Conservation (phyloP, 2,113 vertebrate species). For the Melanotaenia duboulayi region DNA sequence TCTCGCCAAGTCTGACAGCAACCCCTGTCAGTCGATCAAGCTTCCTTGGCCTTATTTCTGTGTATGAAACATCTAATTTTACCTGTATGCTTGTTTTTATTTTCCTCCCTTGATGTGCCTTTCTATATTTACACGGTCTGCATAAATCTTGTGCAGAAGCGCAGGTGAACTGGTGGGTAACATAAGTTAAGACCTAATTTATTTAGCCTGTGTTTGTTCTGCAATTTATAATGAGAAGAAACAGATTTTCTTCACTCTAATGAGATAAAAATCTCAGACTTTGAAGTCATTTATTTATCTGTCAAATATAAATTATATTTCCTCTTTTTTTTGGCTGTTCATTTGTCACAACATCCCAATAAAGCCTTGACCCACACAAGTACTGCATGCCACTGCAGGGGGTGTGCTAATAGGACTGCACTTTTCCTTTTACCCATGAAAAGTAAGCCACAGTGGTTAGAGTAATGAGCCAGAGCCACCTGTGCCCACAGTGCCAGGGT, state of each 20-base stretch:
- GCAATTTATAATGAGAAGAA: background rate
- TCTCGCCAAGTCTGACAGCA: conserved; percentile 47
- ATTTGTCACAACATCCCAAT: conserved; percentile 32
- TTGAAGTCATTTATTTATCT: background rate
- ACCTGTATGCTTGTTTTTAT: conserved; percentile 35
- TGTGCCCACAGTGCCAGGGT: conserved; percentile 48
- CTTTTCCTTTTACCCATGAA: conserved; percentile 38
- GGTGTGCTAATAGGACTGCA: conserved; percentile 49
- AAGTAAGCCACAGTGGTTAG: conserved; percentile 35
- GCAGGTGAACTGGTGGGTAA: background rate
- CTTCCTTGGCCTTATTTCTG: conserved; percentile 30
- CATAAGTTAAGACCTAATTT: conserved; percentile 1
- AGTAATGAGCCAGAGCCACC: conserved; percentile 67
- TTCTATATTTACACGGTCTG: conserved; percentile 55
- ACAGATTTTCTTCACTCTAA: background rate
- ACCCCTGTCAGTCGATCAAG: conserved; percentile 32
- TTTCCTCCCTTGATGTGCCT: conserved; percentile 3
- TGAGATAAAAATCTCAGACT: background rate
- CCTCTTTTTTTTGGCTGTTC: background rate
- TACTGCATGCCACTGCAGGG: conserved; percentile 31
- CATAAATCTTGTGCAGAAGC: conserved; percentile 1
- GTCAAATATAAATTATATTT: conserved; percentile 1
- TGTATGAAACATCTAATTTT: conserved; percentile 31
- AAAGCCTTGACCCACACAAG: conserved; percentile 31
- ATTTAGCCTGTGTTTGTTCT: conserved; percentile 10